phyloP scores from a whole-genome alignment of 2,888 invertebrate genomes.

The Allygus modestus region DNA sequence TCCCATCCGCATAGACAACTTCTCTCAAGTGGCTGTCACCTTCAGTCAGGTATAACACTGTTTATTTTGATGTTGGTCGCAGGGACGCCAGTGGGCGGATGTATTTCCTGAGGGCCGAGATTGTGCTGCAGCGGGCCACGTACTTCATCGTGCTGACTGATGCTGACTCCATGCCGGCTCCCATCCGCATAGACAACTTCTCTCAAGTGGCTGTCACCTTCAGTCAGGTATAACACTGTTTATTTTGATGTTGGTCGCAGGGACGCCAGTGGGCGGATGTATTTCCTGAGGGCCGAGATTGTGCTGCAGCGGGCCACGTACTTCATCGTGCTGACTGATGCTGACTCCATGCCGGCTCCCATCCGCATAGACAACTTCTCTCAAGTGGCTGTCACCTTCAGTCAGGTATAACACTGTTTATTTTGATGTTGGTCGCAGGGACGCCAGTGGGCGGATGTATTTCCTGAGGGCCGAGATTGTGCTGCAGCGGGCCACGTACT shows the following conservation, averaged over 20 bases:
- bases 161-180: slow-evolving; percentile 95
- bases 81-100: slow-evolving; percentile 87
- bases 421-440: too few species aligned
- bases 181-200: slow-evolving; percentile 95
- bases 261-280: slow-evolving; percentile 85
- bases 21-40: slow-evolving; percentile 90
- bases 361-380: slow-evolving; percentile 96
- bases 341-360: slow-evolving; percentile 96
- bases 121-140: slow-evolving; percentile 92
- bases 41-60: slow-evolving; percentile 93
- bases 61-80: slow-evolving; percentile 61
- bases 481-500: slow-evolving; percentile 92
- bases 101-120: slow-evolving; percentile 92
- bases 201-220: slow-evolving; percentile 93
- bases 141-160: slow-evolving; percentile 95
- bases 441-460: slow-evolving; percentile 85
- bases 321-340: slow-evolving; percentile 94
- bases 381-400: slow-evolving; percentile 91
- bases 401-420: too few species aligned
- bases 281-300: slow-evolving; percentile 93
- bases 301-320: slow-evolving; percentile 93
- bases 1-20: slow-evolving; percentile 97
- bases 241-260: too few species aligned
- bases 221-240: slow-evolving; percentile 86
- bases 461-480: slow-evolving; percentile 95